Evolutionary conservation across 2,888 invertebrate species (phyloP).

Genomic region (Patella depressa): DNA sequence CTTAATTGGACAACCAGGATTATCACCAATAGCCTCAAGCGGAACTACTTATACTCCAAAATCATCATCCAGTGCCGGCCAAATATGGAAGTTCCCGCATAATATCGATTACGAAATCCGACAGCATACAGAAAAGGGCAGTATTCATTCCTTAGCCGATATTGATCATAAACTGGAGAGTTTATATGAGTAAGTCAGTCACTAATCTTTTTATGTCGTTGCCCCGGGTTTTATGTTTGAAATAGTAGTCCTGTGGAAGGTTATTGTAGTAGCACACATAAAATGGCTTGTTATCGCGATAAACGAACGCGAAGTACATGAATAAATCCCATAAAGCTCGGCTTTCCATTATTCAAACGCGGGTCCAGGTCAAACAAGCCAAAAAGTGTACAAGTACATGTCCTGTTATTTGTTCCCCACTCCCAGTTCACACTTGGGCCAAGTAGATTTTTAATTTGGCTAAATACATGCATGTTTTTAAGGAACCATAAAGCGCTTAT

Average conservation of each 20-base stretch:
- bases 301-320: too few relatives aligned
- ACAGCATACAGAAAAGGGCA: slow-evolving; percentile 39
- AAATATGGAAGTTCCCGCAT: slow-evolving; percentile 47
- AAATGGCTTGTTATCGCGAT: neutral
- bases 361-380: too few relatives aligned
- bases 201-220: neutral
- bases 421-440: too few relatives aligned
- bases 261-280: too few relatives aligned
- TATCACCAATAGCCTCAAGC: slow-evolving; percentile 56
- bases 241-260: too few relatives aligned
- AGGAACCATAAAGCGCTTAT: too few relatives aligned
- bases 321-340: too few relatives aligned
- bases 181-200: slow-evolving; percentile 59
- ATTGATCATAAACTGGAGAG: slow-evolving; percentile 62
- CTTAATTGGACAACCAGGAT: slow-evolving; percentile 33
- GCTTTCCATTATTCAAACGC: too few relatives aligned
- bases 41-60: slow-evolving; percentile 63
- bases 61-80: slow-evolving; percentile 59
- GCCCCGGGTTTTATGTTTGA: neutral
- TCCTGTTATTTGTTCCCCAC: too few relatives aligned
- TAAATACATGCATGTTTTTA: too few relatives aligned
- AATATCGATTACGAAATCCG: slow-evolving; percentile 55
- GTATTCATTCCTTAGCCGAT: slow-evolving; percentile 51
- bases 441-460: too few relatives aligned
- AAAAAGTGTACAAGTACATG: too few relatives aligned